Percentiles rank a stretch among this genome's conserved stretches.
These are phyloP conservation scores for Mustela lutreola DNA, from an alignment of 2,113 vertebrate species.

Conservation along the genomic window DNA sequence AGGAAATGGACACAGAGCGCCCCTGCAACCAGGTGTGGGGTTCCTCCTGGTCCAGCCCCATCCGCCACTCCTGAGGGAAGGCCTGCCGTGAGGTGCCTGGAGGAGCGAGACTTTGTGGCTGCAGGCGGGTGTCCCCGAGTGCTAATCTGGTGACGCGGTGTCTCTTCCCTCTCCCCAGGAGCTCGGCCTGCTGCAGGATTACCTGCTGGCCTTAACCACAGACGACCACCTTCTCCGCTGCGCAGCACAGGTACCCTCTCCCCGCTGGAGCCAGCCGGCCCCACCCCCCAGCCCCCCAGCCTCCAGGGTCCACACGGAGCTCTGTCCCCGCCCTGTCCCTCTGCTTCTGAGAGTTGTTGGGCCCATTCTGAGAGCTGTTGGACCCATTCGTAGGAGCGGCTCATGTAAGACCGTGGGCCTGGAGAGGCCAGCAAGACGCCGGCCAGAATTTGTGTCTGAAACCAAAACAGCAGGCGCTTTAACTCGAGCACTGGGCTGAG, in stretches of 20 bases:
- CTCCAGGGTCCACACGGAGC: not conserved
- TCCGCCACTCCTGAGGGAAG: fast-evolving
- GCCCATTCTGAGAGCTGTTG: not conserved
- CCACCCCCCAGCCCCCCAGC: not conserved
- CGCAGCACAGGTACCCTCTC: conserved; percentile 92
- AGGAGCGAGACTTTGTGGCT: fast-evolving
- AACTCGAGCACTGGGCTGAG: conserved; percentile 52
- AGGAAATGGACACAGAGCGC: not conserved
- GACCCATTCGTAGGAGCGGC: conserved; percentile 34
- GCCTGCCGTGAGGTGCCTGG: fast-evolving
- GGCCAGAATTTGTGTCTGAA: conserved; percentile 67
- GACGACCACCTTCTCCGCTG: conserved; percentile 95
- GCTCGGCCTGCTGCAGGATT: conserved; percentile 94
- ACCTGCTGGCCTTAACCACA: conserved; percentile 96
- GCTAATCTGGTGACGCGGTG: not conserved
- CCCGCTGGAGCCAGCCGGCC: not conserved
- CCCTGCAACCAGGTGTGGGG: not conserved
- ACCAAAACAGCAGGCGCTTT: conserved; percentile 67
- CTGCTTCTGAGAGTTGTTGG: not conserved
- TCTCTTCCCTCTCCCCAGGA: conserved; percentile 88
- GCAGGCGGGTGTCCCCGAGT: not conserved
- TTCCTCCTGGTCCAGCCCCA: not conserved
- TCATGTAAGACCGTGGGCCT: not conserved
- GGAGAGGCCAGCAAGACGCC: conserved; percentile 13
- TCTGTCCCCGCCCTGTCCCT: not conserved